Evolutionary conservation across 2,113 vertebrate genomes (phyloP).

Genomic region (Panurus biarmicus): DNA sequence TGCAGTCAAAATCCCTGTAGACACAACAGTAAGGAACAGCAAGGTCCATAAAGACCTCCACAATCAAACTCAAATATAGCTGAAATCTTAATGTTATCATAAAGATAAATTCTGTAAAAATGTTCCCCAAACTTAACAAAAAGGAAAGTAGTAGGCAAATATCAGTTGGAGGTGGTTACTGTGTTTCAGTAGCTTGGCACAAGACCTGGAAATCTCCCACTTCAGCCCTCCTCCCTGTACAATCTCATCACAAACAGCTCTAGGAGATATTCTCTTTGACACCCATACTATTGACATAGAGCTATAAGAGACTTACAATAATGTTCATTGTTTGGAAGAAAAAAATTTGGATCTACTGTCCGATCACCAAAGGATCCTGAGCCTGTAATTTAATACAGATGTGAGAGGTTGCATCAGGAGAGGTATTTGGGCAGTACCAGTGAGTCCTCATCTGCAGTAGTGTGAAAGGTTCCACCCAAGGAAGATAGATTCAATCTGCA

Average conservation of each 20-base stretch:
- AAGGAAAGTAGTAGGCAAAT: not conserved
- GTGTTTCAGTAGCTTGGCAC: not conserved
- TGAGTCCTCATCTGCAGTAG: not conserved
- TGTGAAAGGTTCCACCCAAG: not conserved
- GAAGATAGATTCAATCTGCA: not conserved
- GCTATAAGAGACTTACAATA: not conserved
- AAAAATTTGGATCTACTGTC: not conserved
- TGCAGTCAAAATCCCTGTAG: not conserved
- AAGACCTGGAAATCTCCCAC: not conserved
- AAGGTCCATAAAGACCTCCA: not conserved
- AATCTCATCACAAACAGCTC: not conserved
- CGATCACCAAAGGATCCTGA: not conserved
- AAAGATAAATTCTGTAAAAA: not conserved
- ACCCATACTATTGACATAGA: not conserved
- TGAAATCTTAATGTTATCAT: not conserved
- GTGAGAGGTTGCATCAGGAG: not conserved
- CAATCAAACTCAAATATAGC: not conserved
- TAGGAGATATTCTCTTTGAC: not conserved
- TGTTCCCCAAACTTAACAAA: not conserved
- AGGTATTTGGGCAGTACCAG: not conserved
- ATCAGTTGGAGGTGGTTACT: not conserved
- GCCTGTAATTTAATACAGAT: not conserved
- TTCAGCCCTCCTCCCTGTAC: not conserved
- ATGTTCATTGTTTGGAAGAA: not conserved
- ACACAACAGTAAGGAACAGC: not conserved